These are phyloP conservation scores for Hemistola chrysoprasaria DNA, from an alignment of 2,888 invertebrate genomes.

Conservation along the genomic window DNA sequence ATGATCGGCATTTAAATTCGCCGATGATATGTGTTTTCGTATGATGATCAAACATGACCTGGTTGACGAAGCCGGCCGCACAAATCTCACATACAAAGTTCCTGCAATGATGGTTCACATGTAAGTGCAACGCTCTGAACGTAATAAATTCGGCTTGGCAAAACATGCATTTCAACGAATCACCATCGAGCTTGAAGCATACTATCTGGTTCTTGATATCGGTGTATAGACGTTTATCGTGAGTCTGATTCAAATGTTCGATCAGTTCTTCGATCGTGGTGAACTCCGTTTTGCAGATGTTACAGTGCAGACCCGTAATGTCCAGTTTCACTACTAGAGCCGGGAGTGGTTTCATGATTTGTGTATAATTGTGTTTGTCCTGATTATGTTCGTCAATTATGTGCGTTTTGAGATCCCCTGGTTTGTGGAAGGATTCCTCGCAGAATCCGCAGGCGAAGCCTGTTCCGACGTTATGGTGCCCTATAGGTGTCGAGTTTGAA, in stretches of 20 bases:
- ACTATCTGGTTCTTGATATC: conserved; percentile 53
- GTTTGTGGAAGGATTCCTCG: conserved; percentile 34
- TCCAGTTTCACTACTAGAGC: conserved; percentile 53
- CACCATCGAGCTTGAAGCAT: conserved; percentile 58
- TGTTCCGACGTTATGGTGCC: conserved; percentile 31
- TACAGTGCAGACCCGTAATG: conserved; percentile 53
- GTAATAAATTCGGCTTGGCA: conserved; percentile 44
- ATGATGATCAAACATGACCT: conserved; percentile 39
- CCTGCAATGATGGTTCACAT: conserved; percentile 60
- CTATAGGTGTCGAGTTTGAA: conserved; percentile 49
- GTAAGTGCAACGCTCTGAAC: conserved; percentile 57
- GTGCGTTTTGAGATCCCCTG: conserved; percentile 48
- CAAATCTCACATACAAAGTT: conserved; percentile 54
- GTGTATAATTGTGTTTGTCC: conserved; percentile 15
- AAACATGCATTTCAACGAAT: conserved; percentile 47
- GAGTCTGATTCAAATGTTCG: conserved; percentile 28
- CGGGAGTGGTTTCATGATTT: conserved; percentile 27
- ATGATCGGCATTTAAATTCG: conserved; percentile 37
- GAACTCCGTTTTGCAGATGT: conserved; percentile 38
- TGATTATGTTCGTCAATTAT: conserved; percentile 28
- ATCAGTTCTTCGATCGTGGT: conserved; percentile 30
- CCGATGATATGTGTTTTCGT: conserved; percentile 46
- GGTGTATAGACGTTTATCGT: conserved; percentile 35
- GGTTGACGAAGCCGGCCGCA: conserved; percentile 31
- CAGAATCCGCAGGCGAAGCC: conserved; percentile 55